Base-by-base conservation (phyloP, 2,797 vertebrate genomes). In the Myiotriccus ornatus region DNA sequence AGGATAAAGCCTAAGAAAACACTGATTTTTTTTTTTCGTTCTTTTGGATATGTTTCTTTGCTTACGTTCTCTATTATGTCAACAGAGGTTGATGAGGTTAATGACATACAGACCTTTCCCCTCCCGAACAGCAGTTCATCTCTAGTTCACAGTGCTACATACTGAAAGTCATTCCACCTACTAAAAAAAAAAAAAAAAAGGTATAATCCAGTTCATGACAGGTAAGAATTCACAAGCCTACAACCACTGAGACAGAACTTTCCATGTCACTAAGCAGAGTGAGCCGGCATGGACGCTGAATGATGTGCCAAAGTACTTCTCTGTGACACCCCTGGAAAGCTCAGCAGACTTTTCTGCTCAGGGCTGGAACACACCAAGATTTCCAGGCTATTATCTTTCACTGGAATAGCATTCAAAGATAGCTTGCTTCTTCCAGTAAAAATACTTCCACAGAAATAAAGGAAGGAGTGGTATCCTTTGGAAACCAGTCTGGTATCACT, bases 1-100 rank as follows among this genome's bases (percentile, higher is more conserved):
- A 90, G 63, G 37, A 57, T 79, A 89, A 93, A 91, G 67, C 52
- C 83, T 87, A 83, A 82, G 56, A 93, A 90, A 95, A 94, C 67
- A 75, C 41, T 46, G 52, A 37, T 53, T 65, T 41, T 59, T 71
- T 41, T 87, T 90, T 93, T 50, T 50, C 3, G 2, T 88, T 94
- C 37, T 85, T 73, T 68, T 44, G 63, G 47, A 73, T 71, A 64
- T 0, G 0, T 85, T 89, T 68, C 80, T 87, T 95, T 93, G 76
- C 73, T 83, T 94, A 77, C 44, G 22, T 82, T 82, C 43, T 83
- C 70, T 63, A 28, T 87, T 94, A 91, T 84, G 73, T 93, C 91
- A 96, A 50, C 79, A 79, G 80, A 79, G 18, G 49, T 70, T 90
- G 89, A 84, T 14, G 39, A 84, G 75, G 82, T 90, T 93, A 94